phyloP scores from a whole-genome alignment of 2,113 vertebrate genomes.

The Cyprinus carpio region DNA sequence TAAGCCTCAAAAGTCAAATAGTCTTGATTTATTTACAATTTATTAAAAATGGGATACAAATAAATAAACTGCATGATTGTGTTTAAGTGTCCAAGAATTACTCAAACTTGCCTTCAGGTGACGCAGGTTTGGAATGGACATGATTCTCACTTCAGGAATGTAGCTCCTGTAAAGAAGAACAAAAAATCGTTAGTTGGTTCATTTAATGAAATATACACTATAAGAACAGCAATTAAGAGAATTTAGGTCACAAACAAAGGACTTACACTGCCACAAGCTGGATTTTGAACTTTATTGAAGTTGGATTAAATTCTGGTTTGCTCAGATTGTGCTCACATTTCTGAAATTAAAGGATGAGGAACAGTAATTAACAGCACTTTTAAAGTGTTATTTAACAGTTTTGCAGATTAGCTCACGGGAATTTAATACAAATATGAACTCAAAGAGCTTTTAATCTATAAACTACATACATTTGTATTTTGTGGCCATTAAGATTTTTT shows the following conservation, averaged over 20 bases:
- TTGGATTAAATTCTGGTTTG: constrained; percentile 99
- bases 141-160: constrained; percentile 97
- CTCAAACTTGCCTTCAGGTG: constrained; percentile 87
- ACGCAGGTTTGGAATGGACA: constrained; percentile 98
- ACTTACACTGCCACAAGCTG: constrained; percentile 98
- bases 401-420: neutral
- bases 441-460: too few relatives aligned
- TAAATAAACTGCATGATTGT: neutral
- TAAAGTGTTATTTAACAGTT: neutral
- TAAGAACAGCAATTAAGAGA: neutral
- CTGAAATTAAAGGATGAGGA: constrained; percentile 67
- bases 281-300: constrained; percentile 99
- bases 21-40: neutral
- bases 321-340: constrained; percentile 99
- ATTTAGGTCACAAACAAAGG: constrained; percentile 27
- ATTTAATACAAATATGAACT: neutral
- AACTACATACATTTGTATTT: neutral
- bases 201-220: neutral
- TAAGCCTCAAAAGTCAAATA: neutral
- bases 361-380: neutral
- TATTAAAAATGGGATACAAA: neutral
- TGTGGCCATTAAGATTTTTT: neutral
- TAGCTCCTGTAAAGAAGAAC: constrained; percentile 82
- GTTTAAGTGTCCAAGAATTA: neutral
- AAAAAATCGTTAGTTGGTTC: neutral